Evolutionary conservation across 2,797 vertebrate species (phyloP), one percentile per base, ranked within the genome.

Genomic region (Enteromius thamalakanensis): DNA sequence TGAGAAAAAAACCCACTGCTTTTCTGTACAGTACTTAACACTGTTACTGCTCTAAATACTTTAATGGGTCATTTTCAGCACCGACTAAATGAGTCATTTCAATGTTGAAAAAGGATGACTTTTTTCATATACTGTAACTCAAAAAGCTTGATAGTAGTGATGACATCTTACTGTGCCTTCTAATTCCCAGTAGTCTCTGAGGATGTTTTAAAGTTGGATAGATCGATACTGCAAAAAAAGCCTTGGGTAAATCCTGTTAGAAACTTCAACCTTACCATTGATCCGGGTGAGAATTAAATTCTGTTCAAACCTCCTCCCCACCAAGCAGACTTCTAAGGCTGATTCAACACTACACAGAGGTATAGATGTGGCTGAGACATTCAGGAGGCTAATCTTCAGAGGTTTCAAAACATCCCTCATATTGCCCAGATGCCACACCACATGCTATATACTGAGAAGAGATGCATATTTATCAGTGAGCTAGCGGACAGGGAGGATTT

Each of bases 201-300:
- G 29, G 81, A 70, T 70, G 81, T 83, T 83, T 62, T 62, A 62
- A 78, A 64, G 60, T 55, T 34, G 21, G 49, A 74, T 10, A 23
- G 84, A 86, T 82, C 68, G 4, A 82, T 85, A 55, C 6, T 6
- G 2, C 3, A 15, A 82, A 67, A n/a, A 72, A 85, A 79, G 40
- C 21, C 21, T 21, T n/a, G 21, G 69, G n/a, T 55, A 67, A 82
- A 82, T 78, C 68, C 69, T 19, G 80, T 67, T 74, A 79, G 58
- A 82, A 82, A 82, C 80, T 23, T 76, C 37, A 82, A 79, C 79
- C 55, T 49, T 19, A 17, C 29, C 75, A 82, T 85, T 75, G 80
- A 82, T 85, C 80, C 14, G 8, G 37, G 75, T 12, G 32, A 79
- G 67, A 79, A 82, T 82, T 74, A 37, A 82, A 82, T 75, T 82